Evolutionary conservation across 1,140 invertebrate genomes (phyloP), one percentile per base, ranked within the genome.

Genomic region (Andricus grossulariae): DNA sequence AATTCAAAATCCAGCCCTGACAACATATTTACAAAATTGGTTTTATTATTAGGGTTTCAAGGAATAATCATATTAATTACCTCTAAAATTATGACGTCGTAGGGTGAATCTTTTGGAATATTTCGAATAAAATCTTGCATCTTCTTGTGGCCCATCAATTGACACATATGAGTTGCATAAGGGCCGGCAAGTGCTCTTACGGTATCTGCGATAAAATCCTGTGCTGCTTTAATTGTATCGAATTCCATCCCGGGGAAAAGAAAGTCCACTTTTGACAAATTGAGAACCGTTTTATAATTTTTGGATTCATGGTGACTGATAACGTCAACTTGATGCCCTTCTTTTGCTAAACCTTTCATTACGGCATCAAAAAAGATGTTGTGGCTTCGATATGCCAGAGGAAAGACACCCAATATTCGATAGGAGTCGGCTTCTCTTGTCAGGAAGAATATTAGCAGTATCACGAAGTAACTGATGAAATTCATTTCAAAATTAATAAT

Each of bases 271-370:
- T 66, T 16, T 5, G 60, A 0, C 25, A 66, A 66, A 66, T 66
- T 66, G 5, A 66, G 16, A 39, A 50, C 50, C 10, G 45, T 19
- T 16, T 19, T 60, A 18, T 19, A 70, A 71, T 75, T 75, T 15
- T 7, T 15, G 3, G 25, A n/a, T n/a, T 55, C 52, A 71, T 70
- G 71, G 21, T 75, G 74, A 39, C 51, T 71, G 16, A 75, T 70
- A 16, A 70, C 60, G 0, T 83, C 60, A 0, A 93, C 81, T 70
- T 91, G 81, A 78, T 93, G 92, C 6, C 91, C 92, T 73, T 87
- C 80, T 51, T 82, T 87, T 0, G 83, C 84, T 50, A 93, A 78
- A 73, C 87, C 88, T 76, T 86, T 76, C 10, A 88, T 88, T 5
- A 92, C 51, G 19, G 89, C 81, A 54, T 87, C 76, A 77, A 88